Evolutionary conservation across 2,113 vertebrate genomes (phyloP), one percentile per base, ranked within the genome.

Genomic region (Melospiza georgiana): DNA sequence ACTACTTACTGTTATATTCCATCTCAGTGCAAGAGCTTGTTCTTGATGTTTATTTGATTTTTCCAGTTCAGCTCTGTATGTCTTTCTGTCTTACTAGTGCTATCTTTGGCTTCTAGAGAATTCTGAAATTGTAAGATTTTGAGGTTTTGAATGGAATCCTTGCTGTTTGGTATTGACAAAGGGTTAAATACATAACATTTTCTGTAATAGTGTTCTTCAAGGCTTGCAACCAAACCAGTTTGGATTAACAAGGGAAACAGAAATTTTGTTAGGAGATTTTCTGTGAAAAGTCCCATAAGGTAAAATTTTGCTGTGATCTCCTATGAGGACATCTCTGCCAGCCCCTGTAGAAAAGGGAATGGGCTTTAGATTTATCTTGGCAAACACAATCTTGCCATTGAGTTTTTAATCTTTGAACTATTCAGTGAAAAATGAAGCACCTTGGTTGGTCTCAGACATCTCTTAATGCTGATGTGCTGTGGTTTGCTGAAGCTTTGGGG

Each of bases 351-450:
- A 46, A 85, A 65, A 63, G 77, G 55, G 66, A 57, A 59, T 80
- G 54, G 41, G 63, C 41, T 66, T 39, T 51, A 68, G 69, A 51
- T 63, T 75, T 6, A 3, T 51, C 20, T 66, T 66, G 39, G 58
- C 20, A 58, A 57, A 73, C 10, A 68, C 48, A 83, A 35, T 48
- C 14, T 71, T 79, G 33, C 61, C 74, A n/a, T 77, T 3, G 8
- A 48, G 21, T 54, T 93, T 91, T 94, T 95, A 94, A 94, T 73
- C 65, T 95, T 85, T 93, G 74, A 92, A 81, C 82, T 68, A 14
- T 51, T 74, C 62, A 58, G 14, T 80, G 75, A 76, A 84, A 77
- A 87, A 84, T 86, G 84, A 58, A 59, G 62, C 49, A 73, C 21
- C 88, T 89, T 51, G 19, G 22, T 71, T 90, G 84, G 67, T 89